Percentiles rank a stretch among this genome's conserved stretches.
Evolutionary conservation across 2,113 vertebrate genomes (phyloP).

Genomic region (Meles meles): DNA sequence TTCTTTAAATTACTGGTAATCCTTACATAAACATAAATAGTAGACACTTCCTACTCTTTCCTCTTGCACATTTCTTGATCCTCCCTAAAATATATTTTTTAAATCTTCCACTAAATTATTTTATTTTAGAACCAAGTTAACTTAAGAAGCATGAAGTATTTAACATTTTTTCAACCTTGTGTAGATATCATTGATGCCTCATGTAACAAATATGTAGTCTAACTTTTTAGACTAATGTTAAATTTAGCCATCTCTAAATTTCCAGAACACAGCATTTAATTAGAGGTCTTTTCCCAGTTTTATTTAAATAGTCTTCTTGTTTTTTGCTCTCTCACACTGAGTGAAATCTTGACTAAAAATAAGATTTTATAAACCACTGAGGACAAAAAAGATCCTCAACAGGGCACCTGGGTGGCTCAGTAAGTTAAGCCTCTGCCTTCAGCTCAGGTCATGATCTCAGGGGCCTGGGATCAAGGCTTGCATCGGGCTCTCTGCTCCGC

Average conservation of each 20-base stretch:
- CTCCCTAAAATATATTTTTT: not conserved
- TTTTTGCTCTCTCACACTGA: not conserved
- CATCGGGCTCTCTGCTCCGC: too few relatives aligned
- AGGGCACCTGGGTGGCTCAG: not conserved
- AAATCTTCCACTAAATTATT: not conserved
- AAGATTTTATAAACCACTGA: not conserved
- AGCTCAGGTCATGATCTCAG: too few relatives aligned
- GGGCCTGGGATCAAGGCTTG: too few relatives aligned
- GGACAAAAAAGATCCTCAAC: not conserved
- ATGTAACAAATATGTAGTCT: not conserved
- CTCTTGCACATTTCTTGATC: not conserved
- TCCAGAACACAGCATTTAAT: slow-evolving; percentile 21
- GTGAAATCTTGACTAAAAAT: slow-evolving; percentile 1
- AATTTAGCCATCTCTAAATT: not conserved
- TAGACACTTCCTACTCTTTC: not conserved
- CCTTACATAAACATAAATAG: not conserved
- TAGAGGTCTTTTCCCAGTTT: not conserved
- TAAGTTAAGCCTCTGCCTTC: too few relatives aligned
- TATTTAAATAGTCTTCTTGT: not conserved
- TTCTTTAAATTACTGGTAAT: not conserved
- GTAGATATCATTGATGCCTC: not conserved
- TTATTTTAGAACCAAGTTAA: not conserved
- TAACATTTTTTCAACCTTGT: not conserved
- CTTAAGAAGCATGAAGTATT: not conserved
- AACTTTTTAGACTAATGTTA: not conserved